These are phyloP conservation scores for Platyrinchus mystaceus DNA, from an alignment of 2,797 vertebrate genomes.

Conservation along the genomic window DNA sequence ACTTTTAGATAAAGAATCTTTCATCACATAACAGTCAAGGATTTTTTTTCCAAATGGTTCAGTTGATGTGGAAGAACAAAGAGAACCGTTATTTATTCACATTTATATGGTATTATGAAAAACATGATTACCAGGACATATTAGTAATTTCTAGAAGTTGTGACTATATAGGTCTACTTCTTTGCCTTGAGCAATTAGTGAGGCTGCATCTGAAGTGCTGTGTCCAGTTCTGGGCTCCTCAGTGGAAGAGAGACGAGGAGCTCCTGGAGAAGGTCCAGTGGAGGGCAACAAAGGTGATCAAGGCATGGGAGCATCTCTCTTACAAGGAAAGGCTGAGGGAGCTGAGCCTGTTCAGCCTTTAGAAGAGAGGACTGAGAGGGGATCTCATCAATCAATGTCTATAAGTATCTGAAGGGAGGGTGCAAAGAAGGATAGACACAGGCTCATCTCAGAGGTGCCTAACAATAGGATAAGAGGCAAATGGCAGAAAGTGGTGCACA, in stretches of 20 bases:
- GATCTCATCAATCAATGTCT: not conserved
- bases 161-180: not conserved
- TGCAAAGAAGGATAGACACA: not conserved
- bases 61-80: not conserved
- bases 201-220: not conserved
- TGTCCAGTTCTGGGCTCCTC: not conserved
- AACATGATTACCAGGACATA: not conserved
- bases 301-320: not conserved
- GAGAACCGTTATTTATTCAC: not conserved
- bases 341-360: not conserved
- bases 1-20: not conserved
- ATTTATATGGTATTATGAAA: not conserved
- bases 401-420: not conserved
- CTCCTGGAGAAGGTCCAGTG: not conserved
- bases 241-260: not conserved
- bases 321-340: not conserved
- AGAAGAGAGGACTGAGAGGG: rapidly evolving
- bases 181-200: not conserved
- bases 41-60: not conserved
- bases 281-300: not conserved
- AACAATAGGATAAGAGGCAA: not conserved
- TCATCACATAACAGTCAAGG: not conserved
- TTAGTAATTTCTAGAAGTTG: not conserved
- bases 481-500: not conserved
- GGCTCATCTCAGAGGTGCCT: not conserved